A percentile compares a stretch with the other conserved stretches of the same genome.
Conservation (phyloP, 2,888 invertebrate species). For the Tipula unca region DNA sequence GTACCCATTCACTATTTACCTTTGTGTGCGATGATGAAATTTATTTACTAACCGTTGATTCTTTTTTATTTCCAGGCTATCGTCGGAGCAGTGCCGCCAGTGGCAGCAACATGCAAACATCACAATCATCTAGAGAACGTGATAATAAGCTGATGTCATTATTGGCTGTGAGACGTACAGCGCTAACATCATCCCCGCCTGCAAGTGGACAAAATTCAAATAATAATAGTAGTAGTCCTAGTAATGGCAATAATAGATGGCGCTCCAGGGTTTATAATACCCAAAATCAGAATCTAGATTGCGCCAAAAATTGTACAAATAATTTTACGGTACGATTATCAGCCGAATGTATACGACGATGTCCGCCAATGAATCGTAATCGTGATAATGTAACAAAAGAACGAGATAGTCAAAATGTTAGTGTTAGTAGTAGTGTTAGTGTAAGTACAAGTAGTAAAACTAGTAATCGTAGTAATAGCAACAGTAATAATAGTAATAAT, state of each 20-base stretch:
- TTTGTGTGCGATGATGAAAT: not conserved
- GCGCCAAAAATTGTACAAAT: slow-evolving; percentile 36
- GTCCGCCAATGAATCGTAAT: slow-evolving; percentile 24
- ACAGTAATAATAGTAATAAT: not conserved
- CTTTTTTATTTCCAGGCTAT: not conserved
- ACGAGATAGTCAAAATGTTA: slow-evolving; percentile 15
- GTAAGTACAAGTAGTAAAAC: slow-evolving; percentile 8
- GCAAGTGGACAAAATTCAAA: not conserved
- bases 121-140: slow-evolving; percentile 40
- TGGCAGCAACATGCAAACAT: not conserved
- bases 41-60: not conserved
- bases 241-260: not conserved
- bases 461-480: not conserved
- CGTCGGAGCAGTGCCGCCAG: not conserved
- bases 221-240: not conserved
- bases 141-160: slow-evolving; percentile 51
- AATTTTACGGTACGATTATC: slow-evolving; percentile 36
- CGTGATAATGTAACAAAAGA: not conserved
- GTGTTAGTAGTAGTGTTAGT: slow-evolving; percentile 18
- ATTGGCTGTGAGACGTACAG: slow-evolving; percentile 52
- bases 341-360: slow-evolving; percentile 41
- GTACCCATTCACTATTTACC: not conserved
- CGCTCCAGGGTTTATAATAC: not conserved
- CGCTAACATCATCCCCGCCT: slow-evolving; percentile 39
- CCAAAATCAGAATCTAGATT: slow-evolving; percentile 14